Percentiles rank a stretch among this genome's conserved stretches.
Evolutionary conservation across 2,797 vertebrate species (phyloP).

Genomic region (Anguilla marmorata): DNA sequence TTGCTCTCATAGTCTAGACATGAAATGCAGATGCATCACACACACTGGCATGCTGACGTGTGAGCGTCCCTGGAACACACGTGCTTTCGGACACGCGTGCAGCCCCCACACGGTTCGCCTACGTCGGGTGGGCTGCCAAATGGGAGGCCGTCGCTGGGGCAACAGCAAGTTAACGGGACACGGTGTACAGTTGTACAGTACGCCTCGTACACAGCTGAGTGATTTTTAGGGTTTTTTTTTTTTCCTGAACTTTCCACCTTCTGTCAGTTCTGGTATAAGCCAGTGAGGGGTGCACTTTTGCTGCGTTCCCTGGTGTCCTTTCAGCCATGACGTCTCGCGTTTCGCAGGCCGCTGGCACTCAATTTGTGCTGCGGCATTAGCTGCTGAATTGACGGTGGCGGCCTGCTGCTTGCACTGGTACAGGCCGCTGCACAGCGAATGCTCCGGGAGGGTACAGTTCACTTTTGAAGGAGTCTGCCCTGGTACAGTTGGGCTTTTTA

Average conservation of each 20-base stretch:
- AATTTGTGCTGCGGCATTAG: background rate
- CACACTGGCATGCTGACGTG: slow-evolving; percentile 53
- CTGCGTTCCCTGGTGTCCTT: slow-evolving; percentile 19
- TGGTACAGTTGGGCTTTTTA: slow-evolving; percentile 6
- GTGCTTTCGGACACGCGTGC: slow-evolving; percentile 31
- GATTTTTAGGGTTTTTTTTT: background rate
- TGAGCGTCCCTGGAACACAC: slow-evolving; percentile 40
- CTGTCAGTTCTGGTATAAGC: background rate
- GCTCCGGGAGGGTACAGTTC: slow-evolving; percentile 38
- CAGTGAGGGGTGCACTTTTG: background rate
- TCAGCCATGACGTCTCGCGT: background rate
- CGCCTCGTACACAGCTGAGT: background rate
- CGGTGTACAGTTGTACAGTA: slow-evolving; percentile 23
- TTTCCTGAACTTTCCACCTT: background rate
- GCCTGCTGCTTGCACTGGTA: background rate
- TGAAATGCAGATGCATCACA: slow-evolving; percentile 13
- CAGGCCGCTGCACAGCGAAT: slow-evolving; percentile 8
- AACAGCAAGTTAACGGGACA: slow-evolving; percentile 37
- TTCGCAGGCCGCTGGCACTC: background rate
- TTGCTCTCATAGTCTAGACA: background rate
- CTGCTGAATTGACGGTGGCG: background rate
- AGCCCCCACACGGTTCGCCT: slow-evolving; percentile 28
- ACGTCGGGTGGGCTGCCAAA: slow-evolving; percentile 33
- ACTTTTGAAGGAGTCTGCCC: slow-evolving; percentile 40
- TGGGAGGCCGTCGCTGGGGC: slow-evolving; percentile 22